Evolutionary conservation across 2,888 invertebrate species (phyloP).

Genomic region (Melanchra persicariae): DNA sequence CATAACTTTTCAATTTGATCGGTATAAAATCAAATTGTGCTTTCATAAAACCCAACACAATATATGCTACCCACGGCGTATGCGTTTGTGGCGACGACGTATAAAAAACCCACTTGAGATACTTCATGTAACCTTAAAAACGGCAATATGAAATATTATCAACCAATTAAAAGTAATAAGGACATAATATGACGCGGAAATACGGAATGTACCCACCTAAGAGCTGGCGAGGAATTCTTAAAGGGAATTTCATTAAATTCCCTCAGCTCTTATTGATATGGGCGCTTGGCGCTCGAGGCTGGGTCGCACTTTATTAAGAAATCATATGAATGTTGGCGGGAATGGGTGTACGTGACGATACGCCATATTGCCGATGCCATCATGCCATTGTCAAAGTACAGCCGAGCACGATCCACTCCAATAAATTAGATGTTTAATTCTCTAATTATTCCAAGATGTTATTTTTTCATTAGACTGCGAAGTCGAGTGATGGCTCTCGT

Average conservation of each 20-base stretch:
- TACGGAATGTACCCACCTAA: slow-evolving; percentile 77
- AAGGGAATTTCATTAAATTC: slow-evolving; percentile 85
- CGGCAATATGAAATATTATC: slow-evolving; percentile 50
- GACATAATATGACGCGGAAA: slow-evolving; percentile 69
- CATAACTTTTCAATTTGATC: no score
- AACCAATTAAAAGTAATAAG: slow-evolving; percentile 75
- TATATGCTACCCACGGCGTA: no score
- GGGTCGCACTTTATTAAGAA: slow-evolving; percentile 89
- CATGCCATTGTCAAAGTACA: slow-evolving; percentile 64
- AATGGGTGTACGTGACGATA: slow-evolving; percentile 87
- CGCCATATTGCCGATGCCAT: slow-evolving; percentile 79
- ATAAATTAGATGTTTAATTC: slow-evolving; percentile 62
- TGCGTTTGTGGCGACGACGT: not conserved
- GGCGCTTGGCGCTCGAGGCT: slow-evolving; percentile 81
- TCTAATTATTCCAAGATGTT: slow-evolving; percentile 57
- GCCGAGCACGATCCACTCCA: slow-evolving; percentile 49
- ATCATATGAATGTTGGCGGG: slow-evolving; percentile 87
- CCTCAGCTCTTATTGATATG: slow-evolving; percentile 87
- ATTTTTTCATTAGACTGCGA: slow-evolving; percentile 58
- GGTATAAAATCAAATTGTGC: not conserved
- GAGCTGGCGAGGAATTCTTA: slow-evolving; percentile 78
- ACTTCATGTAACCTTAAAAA: not conserved
- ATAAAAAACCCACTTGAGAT: not conserved
- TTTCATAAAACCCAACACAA: not conserved
- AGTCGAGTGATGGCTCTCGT: slow-evolving; percentile 44